These are phyloP conservation scores for Branchellion lobata DNA, from an alignment of 2,888 invertebrate genomes.

Conservation along the genomic window DNA sequence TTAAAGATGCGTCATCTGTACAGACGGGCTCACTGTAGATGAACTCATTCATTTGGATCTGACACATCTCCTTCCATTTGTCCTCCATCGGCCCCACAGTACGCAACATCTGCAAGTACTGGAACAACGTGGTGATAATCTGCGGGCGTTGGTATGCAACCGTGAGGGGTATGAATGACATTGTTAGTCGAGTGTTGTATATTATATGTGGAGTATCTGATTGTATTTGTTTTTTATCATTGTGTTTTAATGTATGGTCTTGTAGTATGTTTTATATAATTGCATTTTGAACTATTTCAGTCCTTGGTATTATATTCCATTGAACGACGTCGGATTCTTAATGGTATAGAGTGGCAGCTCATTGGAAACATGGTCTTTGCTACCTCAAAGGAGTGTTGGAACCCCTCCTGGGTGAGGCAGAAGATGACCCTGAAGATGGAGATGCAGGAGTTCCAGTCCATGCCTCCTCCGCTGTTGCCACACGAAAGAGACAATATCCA, in stretches of 20 bases:
- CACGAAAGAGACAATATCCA: conserved; percentile 32
- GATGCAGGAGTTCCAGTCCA: conserved; percentile 19
- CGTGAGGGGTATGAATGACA: neutral
- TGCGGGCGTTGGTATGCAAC: conserved; percentile 57
- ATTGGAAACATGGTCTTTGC: too few relatives aligned
- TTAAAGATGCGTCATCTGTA: neutral
- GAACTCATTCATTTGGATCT: conserved; percentile 67
- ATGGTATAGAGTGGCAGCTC: too few relatives aligned
- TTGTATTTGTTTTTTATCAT: too few relatives aligned
- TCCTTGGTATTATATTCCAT: too few relatives aligned
- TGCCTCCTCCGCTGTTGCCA: conserved; percentile 25
- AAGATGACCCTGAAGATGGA: conserved; percentile 31
- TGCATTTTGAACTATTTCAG: too few relatives aligned
- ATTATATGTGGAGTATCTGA: neutral
- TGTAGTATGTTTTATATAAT: too few relatives aligned
- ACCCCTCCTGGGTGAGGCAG: conserved; percentile 37
- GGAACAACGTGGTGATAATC: conserved; percentile 77
- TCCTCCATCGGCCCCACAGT: conserved; percentile 71
- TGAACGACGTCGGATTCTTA: too few relatives aligned
- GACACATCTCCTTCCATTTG: conserved; percentile 74
- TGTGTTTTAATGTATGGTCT: too few relatives aligned
- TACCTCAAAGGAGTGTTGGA: conserved; percentile 10
- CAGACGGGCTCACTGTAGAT: conserved; percentile 64
- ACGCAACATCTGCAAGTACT: conserved; percentile 75
- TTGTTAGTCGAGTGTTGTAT: neutral